Conservation (phyloP, 2,797 vertebrate species). For the Macroramphosus scolopax region DNA sequence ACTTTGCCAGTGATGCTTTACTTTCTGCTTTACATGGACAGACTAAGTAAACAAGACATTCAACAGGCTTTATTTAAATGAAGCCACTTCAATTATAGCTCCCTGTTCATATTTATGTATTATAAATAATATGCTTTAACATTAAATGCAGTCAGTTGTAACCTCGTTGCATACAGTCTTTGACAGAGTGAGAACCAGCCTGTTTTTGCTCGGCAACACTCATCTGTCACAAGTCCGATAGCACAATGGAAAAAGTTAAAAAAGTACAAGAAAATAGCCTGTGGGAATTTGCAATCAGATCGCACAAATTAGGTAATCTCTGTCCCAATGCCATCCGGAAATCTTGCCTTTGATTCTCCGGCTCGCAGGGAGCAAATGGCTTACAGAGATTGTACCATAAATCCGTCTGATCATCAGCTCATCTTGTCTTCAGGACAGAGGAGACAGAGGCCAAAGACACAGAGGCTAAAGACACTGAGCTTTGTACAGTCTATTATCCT, state of each 20-base stretch:
- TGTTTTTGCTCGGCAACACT: constrained; percentile 27
- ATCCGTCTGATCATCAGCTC: constrained; percentile 68
- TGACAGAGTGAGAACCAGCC: constrained; percentile 9
- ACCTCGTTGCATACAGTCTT: neutral
- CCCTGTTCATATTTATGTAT: too few relatives aligned
- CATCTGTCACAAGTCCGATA: constrained; percentile 39
- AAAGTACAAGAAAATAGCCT: constrained; percentile 64
- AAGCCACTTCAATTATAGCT: too few relatives aligned
- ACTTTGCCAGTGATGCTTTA: too few relatives aligned
- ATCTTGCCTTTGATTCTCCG: constrained; percentile 74
- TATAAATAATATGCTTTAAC: too few relatives aligned
- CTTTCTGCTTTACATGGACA: too few relatives aligned
- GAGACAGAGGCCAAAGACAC: constrained; percentile 43
- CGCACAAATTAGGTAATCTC: constrained; percentile 77
- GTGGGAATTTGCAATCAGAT: constrained; percentile 78
- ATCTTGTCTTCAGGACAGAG: constrained; percentile 56
- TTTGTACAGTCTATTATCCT: constrained; percentile 43
- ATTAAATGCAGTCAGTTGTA: too few relatives aligned
- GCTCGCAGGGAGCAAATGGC: constrained; percentile 71
- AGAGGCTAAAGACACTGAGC: constrained; percentile 41
- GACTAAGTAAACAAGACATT: too few relatives aligned
- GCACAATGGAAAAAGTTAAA: constrained; percentile 44
- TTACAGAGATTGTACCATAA: constrained; percentile 73
- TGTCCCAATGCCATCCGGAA: constrained; percentile 72
- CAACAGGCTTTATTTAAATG: too few relatives aligned